Conservation (phyloP, 2,888 invertebrate genomes). For the Dicycla oo region DNA sequence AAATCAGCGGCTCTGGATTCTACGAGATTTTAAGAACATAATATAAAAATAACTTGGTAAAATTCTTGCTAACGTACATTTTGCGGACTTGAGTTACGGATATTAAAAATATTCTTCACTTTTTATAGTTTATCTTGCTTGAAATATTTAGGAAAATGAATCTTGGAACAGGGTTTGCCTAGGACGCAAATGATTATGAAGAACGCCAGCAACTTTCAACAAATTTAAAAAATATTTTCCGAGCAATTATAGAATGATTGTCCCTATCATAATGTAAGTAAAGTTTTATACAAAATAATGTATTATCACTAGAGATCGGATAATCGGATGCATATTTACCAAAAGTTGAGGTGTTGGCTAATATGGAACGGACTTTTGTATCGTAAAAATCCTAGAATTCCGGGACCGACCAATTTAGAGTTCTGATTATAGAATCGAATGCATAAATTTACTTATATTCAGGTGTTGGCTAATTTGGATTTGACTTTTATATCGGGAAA, state of each 20-base stretch:
- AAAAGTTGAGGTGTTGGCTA: no score
- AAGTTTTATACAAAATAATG: background rate
- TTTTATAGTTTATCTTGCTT: constrained; percentile 25
- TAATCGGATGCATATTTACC: no score
- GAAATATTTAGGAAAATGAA: constrained; percentile 12
- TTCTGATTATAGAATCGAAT: no score
- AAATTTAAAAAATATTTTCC: background rate
- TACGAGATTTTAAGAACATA: constrained; percentile 41
- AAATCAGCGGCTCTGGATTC: constrained; percentile 57
- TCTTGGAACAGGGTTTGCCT: background rate
- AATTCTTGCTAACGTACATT: constrained; percentile 30
- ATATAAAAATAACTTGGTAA: constrained; percentile 34
- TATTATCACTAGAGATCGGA: no score
- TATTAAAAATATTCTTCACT: constrained; percentile 39
- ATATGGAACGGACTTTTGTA: no score
- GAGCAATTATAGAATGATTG: background rate
- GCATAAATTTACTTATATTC: no score
- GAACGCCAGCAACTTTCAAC: background rate
- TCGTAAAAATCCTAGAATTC: no score
- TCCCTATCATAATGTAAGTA: background rate
- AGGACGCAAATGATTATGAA: background rate
- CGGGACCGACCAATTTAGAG: no score
- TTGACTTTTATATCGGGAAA: no score
- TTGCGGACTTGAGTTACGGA: constrained; percentile 22
- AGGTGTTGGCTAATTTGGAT: no score